Base-by-base conservation (phyloP, 2,797 vertebrate species). In the Myotis myotis region DNA sequence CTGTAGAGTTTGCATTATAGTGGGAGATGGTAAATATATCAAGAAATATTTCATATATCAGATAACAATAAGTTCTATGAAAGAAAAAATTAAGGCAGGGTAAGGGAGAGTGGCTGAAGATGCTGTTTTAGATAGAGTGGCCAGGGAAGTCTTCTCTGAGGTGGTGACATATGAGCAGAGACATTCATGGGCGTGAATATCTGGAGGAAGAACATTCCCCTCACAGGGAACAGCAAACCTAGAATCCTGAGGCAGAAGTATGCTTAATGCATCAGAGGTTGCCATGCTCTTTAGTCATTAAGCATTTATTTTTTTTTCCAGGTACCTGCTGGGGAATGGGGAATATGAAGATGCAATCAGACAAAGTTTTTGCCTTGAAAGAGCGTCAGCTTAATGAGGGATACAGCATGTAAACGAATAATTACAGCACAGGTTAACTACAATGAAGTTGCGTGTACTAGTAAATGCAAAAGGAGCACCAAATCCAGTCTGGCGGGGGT, bases 1-100 rank as follows among this genome's bases (percentile, higher is more conserved):
- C 19, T 75, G 44, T 88, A 57, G 28, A 70, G 36, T 91, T 91
- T 88, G 13, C 19, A 38, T 23, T 71, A 17, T 44, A 74, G 53
- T 80, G 36, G 60, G 36, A 91, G 23, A 78, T 57, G 20, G 47
- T 72, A 36, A 86, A 88, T 30, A 87, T 80, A 49, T 72, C 94
- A 82, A 91, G 16, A 80, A 71, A 85, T 82, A 85, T 84, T 90
- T 64, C 78, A 74, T 79, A 57, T 72, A 33, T 84, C 60, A 87
- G 75, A 72, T 66, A 80, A 71, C 62, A 17, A 20, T 23, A 88
- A 33, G 10, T 60, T 25, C 8, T 71, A 23, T 53, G 71, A 66
- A 79, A 92, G n/a, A n/a, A 71, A 89, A 91, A 30, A 51, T 66
- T 64, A 91, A 92, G 71, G 33, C 19, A 80, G n/a, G 25, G 7